A percentile compares a stretch with the other conserved stretches of the same genome.
Evolutionary conservation across 2,113 vertebrate species (phyloP).

Genomic region (Anguilla rostrata): DNA sequence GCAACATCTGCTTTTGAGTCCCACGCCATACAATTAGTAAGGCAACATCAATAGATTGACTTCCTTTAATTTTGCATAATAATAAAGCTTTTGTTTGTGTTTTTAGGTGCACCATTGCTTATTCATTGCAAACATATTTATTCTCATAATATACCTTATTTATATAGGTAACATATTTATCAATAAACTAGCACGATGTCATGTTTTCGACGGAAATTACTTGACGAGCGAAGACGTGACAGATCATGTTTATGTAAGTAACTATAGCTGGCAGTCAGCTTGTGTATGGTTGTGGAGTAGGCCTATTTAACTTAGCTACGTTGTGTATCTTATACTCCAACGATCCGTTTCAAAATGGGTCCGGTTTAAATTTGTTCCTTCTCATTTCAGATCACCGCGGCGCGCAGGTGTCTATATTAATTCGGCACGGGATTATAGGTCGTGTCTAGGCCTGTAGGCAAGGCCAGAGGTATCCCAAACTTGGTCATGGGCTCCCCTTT

Average conservation of each 20-base stretch:
- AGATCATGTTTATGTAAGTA: slow-evolving; percentile 53
- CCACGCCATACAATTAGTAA: slow-evolving; percentile 75
- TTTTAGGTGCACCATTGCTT: slow-evolving; percentile 17
- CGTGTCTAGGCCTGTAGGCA: slow-evolving; percentile 40
- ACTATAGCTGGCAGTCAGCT: slow-evolving; percentile 50
- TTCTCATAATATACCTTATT: slow-evolving; percentile 8
- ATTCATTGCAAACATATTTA: slow-evolving; percentile 9
- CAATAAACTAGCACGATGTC: neutral
- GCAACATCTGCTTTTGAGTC: slow-evolving; percentile 79
- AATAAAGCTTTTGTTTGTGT: slow-evolving; percentile 63
- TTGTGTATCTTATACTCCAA: slow-evolving; percentile 73
- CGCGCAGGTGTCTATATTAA: slow-evolving; percentile 58
- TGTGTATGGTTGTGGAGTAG: slow-evolving; percentile 67
- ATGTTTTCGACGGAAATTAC: neutral
- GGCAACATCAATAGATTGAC: slow-evolving; percentile 77
- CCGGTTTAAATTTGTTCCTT: neutral
- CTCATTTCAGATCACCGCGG: slow-evolving; percentile 65
- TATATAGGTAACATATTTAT: neutral
- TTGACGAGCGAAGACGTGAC: slow-evolving; percentile 38
- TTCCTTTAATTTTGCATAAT: slow-evolving; percentile 69
- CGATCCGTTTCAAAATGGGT: slow-evolving; percentile 31
- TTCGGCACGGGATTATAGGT: slow-evolving; percentile 61
- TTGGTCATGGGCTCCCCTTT: too few relatives aligned
- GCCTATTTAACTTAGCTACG: slow-evolving; percentile 56
- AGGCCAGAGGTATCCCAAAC: too few relatives aligned